A percentile compares a stretch with the other conserved stretches of the same genome.
phyloP scores from a whole-genome alignment of 2,113 vertebrate species.

The Ovis canadensis region DNA sequence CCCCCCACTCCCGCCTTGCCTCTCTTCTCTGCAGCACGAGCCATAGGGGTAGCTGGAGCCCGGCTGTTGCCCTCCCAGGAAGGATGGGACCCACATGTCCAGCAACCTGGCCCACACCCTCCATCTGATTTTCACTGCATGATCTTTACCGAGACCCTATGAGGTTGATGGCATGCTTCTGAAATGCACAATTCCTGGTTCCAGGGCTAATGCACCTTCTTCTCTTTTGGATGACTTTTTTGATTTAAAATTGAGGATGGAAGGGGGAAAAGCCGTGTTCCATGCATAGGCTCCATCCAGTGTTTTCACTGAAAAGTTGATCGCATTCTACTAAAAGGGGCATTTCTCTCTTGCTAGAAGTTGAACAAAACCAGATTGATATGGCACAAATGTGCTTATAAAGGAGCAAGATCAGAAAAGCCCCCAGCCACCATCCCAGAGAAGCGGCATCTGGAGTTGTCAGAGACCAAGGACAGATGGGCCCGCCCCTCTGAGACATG shows the following conservation, averaged over 20 bases:
- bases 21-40: background rate
- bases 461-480: background rate
- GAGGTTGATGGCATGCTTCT: background rate
- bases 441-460: fast-evolving
- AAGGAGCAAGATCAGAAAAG: background rate
- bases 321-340: background rate
- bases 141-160: background rate
- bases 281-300: background rate
- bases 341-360: background rate
- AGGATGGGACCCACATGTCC: fast-evolving
- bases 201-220: fast-evolving
- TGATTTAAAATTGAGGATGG: background rate
- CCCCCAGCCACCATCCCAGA: fast-evolving
- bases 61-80: background rate
- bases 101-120: fast-evolving
- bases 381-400: fast-evolving
- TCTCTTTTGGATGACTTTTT: background rate
- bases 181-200: background rate
- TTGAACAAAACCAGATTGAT: background rate
- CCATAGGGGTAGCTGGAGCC: background rate
- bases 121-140: fast-evolving
- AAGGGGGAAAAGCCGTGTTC: background rate
- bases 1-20: fast-evolving
- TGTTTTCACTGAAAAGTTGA: background rate
- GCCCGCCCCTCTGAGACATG: fast-evolving